Evolutionary conservation across 2,888 invertebrate genomes (phyloP).

Genomic region (Trichacis sp.): DNA sequence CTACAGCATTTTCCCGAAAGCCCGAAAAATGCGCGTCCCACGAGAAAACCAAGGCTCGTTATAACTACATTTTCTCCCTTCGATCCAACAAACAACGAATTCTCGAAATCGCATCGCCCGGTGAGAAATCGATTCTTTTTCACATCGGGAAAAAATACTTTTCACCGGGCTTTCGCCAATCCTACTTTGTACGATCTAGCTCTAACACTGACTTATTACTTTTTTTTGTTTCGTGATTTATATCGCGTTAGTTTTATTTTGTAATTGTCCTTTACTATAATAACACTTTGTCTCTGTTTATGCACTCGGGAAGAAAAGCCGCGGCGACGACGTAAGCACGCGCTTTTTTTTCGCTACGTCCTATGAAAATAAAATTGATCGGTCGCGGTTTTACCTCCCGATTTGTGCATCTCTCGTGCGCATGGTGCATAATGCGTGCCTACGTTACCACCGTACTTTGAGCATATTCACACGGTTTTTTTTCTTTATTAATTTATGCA

Average conservation of each 20-base stretch:
- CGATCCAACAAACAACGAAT: neutral
- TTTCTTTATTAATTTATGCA: constrained; percentile 35
- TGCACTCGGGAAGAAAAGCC: neutral
- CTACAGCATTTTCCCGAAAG: neutral
- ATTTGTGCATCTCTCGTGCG: constrained; percentile 13
- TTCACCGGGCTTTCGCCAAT: constrained; percentile 18
- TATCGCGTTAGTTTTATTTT: constrained; percentile 36
- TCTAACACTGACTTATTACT: constrained; percentile 43
- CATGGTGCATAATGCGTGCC: constrained; percentile 38
- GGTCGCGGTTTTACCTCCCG: constrained; percentile 13
- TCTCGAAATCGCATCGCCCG: neutral
- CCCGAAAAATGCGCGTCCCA: constrained; percentile 4
- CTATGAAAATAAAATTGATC: constrained; percentile 39
- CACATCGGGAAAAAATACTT: neutral
- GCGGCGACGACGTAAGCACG: neutral
- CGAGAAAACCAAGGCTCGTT: neutral
- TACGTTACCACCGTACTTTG: constrained; percentile 33
- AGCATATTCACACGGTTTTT: constrained; percentile 37
- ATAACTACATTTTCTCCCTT: neutral
- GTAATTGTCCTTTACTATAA: constrained; percentile 14
- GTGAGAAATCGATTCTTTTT: neutral
- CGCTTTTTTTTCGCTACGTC: neutral
- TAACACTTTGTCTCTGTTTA: constrained; percentile 11
- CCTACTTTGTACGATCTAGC: constrained; percentile 43
- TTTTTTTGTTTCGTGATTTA: constrained; percentile 26